Conservation (phyloP, 2,113 vertebrate genomes). For the Crotalus horridus region DNA sequence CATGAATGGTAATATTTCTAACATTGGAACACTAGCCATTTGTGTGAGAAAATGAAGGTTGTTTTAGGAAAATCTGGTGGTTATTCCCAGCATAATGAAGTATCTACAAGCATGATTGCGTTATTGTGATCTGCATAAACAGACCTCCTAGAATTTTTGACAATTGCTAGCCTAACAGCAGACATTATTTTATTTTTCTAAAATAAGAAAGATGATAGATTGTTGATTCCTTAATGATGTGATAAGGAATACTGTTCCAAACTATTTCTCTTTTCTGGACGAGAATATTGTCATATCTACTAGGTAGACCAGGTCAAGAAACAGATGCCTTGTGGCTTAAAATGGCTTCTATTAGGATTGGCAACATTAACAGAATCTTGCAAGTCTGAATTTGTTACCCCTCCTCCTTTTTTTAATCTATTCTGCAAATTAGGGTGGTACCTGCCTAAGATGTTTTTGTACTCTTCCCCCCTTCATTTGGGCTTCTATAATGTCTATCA, state of each 20-base stretch:
- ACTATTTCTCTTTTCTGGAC: background rate
- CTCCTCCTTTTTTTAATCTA: background rate
- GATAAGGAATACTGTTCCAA: background rate
- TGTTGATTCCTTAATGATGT: background rate
- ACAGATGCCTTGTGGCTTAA: background rate
- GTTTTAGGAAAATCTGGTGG: background rate
- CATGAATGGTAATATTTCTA: constrained; percentile 3
- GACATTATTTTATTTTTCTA: background rate
- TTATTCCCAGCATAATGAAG: background rate
- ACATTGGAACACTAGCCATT: background rate
- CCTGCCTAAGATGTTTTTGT: background rate
- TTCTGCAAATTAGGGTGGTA: background rate
- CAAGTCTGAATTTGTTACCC: background rate
- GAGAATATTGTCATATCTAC: background rate
- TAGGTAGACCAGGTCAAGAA: background rate
- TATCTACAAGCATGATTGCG: background rate
- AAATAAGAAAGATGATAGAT: background rate
- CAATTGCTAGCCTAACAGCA: background rate
- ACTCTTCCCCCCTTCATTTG: background rate
- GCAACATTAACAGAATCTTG: background rate
- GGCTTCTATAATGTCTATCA: background rate
- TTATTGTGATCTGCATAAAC: background rate
- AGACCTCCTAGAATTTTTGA: background rate
- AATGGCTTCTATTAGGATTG: background rate
- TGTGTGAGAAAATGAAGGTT: constrained; percentile 2